Conservation (phyloP, 2,797 vertebrate species). For the Florisuga fusca region DNA sequence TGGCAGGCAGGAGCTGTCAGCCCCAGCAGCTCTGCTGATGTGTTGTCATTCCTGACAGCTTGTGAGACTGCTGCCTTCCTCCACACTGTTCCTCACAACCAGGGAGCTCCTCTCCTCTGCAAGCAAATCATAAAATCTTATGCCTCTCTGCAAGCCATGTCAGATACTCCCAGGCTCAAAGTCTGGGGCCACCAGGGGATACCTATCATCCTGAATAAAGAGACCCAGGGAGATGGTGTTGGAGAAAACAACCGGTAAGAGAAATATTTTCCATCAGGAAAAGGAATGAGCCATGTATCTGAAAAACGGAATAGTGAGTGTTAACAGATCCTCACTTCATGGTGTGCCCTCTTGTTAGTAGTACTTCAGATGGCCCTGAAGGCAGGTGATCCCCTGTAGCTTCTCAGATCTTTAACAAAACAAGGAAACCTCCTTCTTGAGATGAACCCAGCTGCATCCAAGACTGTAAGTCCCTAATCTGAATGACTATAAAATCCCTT, state of each 20-base stretch:
- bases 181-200: background rate
- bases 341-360: background rate
- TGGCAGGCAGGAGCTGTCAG: background rate
- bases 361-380: background rate
- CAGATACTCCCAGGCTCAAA: background rate
- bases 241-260: background rate
- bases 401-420: background rate
- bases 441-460: background rate
- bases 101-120: background rate
- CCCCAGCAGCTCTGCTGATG: background rate
- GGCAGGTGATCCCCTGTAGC: background rate
- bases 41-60: background rate
- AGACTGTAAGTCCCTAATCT: background rate
- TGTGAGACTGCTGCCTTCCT: background rate
- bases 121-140: background rate
- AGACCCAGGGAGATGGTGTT: background rate
- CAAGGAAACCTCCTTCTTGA: background rate
- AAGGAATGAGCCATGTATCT: background rate
- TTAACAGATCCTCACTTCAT: background rate
- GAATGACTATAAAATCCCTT: background rate
- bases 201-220: background rate
- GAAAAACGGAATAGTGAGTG: background rate
- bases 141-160: background rate
- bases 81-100: rapidly evolving
- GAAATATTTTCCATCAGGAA: background rate